Conservation (phyloP, 2,797 vertebrate species). For the Sebastes jordani region DNA sequence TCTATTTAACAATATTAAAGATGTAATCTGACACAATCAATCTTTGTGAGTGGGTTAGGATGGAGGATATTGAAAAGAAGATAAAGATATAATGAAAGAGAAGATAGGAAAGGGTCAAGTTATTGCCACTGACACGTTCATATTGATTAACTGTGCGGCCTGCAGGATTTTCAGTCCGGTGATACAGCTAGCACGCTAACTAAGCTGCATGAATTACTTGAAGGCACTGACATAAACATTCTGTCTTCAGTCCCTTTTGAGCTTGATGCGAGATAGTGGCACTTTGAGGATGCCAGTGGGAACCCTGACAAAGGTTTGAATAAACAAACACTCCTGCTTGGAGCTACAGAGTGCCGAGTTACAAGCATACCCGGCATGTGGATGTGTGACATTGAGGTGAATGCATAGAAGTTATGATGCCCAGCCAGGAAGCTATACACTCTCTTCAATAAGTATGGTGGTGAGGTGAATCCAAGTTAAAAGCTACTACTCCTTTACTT, state of each 20-base stretch:
- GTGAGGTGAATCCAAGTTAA: background rate
- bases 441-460: background rate
- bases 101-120: constrained; percentile 12
- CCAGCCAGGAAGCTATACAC: background rate
- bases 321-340: constrained; percentile 44
- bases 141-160: constrained; percentile 21
- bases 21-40: background rate
- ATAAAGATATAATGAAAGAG: constrained; percentile 9
- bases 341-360: constrained; percentile 34
- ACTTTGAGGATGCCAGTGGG: constrained; percentile 60
- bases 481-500: background rate
- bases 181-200: constrained; percentile 27
- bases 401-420: constrained; percentile 12
- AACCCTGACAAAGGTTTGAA: constrained; percentile 58
- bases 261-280: constrained; percentile 64
- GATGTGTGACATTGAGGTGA: constrained; percentile 23
- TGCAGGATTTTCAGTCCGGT: constrained; percentile 18
- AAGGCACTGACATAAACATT: constrained; percentile 67
- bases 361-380: constrained; percentile 9
- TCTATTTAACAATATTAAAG: background rate
- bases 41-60: background rate
- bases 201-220: constrained; percentile 61
- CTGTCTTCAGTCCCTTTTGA: constrained; percentile 59
- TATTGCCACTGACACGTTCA: constrained; percentile 8
- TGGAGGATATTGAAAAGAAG: background rate